These are phyloP conservation scores for Pammene fasciana DNA, from an alignment of 2,888 invertebrate species.

Conservation along the genomic window DNA sequence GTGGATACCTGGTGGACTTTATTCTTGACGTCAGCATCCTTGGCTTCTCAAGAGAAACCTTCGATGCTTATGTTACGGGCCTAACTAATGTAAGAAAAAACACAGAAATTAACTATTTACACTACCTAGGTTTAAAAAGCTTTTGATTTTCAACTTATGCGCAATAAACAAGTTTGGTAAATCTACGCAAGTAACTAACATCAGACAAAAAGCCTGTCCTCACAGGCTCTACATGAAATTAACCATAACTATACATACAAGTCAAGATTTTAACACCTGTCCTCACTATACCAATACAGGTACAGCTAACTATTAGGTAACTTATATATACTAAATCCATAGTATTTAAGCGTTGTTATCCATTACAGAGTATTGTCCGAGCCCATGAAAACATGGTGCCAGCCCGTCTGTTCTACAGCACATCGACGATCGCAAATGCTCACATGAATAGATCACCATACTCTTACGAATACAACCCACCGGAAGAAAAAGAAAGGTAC, in stretches of 20 bases:
- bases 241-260: too few species aligned
- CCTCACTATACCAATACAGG: too few species aligned
- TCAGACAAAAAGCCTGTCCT: too few species aligned
- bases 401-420: constrained; percentile 85
- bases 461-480: constrained; percentile 89
- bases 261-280: too few species aligned
- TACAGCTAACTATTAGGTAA: background rate
- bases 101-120: background rate
- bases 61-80: constrained; percentile 71
- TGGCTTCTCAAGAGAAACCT: constrained; percentile 85
- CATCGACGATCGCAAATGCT: constrained; percentile 84
- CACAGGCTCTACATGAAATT: too few species aligned
- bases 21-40: constrained; percentile 93
- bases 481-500: constrained; percentile 86
- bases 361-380: constrained; percentile 72
- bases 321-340: too few species aligned
- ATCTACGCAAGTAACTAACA: too few species aligned
- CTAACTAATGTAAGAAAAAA: constrained; percentile 67
- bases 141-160: background rate
- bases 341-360: background rate
- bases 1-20: constrained; percentile 93
- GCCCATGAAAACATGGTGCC: constrained; percentile 73
- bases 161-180: background rate
- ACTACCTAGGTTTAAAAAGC: background rate
- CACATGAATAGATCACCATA: constrained; percentile 92